Percentiles rank a stretch among this genome's conserved stretches.
These are phyloP conservation scores for Boleophthalmus pectinirostris DNA, from an alignment of 2,113 vertebrate species.

Conservation along the genomic window DNA sequence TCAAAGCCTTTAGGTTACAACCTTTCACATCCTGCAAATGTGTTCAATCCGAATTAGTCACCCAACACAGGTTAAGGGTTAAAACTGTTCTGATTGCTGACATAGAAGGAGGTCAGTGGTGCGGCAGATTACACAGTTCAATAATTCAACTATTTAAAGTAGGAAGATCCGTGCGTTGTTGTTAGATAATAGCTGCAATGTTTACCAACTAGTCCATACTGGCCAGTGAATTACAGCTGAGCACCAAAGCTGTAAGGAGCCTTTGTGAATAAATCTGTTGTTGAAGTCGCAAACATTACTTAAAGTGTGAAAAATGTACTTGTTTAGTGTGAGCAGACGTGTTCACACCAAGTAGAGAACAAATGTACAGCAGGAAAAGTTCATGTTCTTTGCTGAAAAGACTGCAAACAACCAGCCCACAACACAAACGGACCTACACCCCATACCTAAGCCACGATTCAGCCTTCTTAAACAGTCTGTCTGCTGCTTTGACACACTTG, in stretches of 20 bases:
- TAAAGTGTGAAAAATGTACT: conserved; percentile 8
- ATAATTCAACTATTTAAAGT: conserved; percentile 54
- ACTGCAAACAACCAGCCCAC: conserved; percentile 27
- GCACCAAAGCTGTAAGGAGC: not conserved
- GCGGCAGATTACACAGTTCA: conserved; percentile 48
- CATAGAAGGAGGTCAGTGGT: conserved; percentile 5
- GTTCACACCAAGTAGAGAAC: conserved; percentile 10
- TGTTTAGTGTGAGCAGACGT: not conserved
- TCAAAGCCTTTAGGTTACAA: conserved; percentile 11
- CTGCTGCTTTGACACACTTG: conserved; percentile 23
- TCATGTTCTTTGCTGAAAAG: conserved; percentile 23
- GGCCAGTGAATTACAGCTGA: not conserved
- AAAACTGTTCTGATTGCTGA: conserved; percentile 46
- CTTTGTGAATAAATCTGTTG: conserved; percentile 8
- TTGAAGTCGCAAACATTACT: conserved; percentile 10
- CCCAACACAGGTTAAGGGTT: conserved; percentile 41
- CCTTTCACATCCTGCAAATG: conserved; percentile 16
- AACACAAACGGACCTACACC: conserved; percentile 27
- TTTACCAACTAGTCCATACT: conserved; percentile 20
- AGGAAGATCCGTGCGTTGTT: conserved; percentile 41
- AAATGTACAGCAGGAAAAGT: conserved; percentile 3
- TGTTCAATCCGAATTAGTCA: conserved; percentile 5
- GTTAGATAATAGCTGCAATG: conserved; percentile 30
- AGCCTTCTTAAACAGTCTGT: conserved; percentile 46
- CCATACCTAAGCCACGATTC: conserved; percentile 32